phyloP scores from a whole-genome alignment of 2,113 vertebrate genomes.

The Hippocampus barbouri region DNA sequence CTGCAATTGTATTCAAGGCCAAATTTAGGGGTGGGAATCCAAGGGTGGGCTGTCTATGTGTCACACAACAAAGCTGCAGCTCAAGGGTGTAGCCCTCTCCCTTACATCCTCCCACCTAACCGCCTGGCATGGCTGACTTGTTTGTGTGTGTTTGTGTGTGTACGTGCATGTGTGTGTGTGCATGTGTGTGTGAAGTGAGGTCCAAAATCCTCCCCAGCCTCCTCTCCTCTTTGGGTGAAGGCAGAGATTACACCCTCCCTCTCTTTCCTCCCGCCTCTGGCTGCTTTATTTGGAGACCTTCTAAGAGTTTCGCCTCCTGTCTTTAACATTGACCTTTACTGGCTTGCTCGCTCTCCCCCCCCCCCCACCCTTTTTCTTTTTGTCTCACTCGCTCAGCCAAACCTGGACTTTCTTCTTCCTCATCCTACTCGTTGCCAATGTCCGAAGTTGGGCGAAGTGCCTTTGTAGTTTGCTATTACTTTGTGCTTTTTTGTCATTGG shows the following conservation, averaged over 20 bases:
- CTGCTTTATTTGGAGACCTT: conserved; percentile 53
- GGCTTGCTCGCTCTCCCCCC: not conserved
- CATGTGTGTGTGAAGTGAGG: conserved; percentile 33
- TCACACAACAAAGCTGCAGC: conserved; percentile 71
- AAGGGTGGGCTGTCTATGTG: conserved; percentile 72
- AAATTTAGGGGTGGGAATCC: conserved; percentile 74
- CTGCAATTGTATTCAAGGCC: conserved; percentile 81
- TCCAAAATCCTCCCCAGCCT: conserved; percentile 62
- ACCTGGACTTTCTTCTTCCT: not conserved
- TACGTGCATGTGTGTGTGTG: conserved; percentile 18
- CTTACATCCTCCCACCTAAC: conserved; percentile 72
- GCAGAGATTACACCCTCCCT: conserved; percentile 58
- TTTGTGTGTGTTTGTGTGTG: conserved; percentile 41
- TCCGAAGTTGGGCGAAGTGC: not conserved
- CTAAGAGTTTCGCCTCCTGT: conserved; percentile 43
- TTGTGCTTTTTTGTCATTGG: not conserved
- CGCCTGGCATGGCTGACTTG: conserved; percentile 64
- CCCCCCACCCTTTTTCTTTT: conserved; percentile 11
- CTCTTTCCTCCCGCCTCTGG: conserved; percentile 16
- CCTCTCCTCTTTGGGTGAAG: conserved; percentile 48
- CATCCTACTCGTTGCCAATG: not conserved
- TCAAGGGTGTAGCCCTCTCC: conserved; percentile 72
- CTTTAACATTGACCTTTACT: conserved; percentile 43
- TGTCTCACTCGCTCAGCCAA: conserved; percentile 4
- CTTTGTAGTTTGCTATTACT: not conserved